A percentile compares a stretch with the other conserved stretches of the same genome.
These are phyloP conservation scores for Rhaphigaster nebulosa DNA, from an alignment of 2,888 invertebrate species.

Conservation along the genomic window DNA sequence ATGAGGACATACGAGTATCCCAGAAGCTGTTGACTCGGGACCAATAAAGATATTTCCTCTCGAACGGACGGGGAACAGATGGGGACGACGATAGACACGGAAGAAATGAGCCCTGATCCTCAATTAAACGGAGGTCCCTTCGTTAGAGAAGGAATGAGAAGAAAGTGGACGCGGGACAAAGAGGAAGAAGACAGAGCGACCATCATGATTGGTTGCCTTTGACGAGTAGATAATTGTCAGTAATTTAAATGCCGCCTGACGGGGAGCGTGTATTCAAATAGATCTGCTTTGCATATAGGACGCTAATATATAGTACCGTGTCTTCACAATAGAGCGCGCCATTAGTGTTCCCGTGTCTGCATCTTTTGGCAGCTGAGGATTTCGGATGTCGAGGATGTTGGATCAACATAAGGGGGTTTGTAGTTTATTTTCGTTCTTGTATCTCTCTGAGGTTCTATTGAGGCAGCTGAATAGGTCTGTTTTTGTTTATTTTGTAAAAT, in stretches of 20 bases:
- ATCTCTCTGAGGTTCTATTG: not conserved
- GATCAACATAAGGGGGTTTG: not conserved
- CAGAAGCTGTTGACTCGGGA: not conserved
- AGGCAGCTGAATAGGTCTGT: not conserved
- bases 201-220: constrained; percentile 51
- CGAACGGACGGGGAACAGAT: not conserved
- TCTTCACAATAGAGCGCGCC: not conserved
- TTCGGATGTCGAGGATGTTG: constrained; percentile 37
- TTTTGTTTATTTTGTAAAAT: not conserved
- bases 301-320: constrained; percentile 40
- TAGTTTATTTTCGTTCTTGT: not conserved
- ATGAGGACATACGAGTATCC: constrained; percentile 3
- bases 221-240: constrained; percentile 56
- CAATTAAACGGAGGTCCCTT: constrained; percentile 24
- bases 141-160: constrained; percentile 14
- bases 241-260: constrained; percentile 50
- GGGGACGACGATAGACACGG: constrained; percentile 26
- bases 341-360: constrained; percentile 23
- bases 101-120: constrained; percentile 20
- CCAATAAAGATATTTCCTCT: constrained; percentile 21
- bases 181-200: not conserved
- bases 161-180: constrained; percentile 12
- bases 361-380: constrained; percentile 30
- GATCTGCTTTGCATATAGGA: constrained; percentile 53
- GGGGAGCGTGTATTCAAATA: constrained; percentile 54